These are phyloP conservation scores for Diadumene lineata DNA, from an alignment of 92 coral and sea anemone genomes.

Conservation along the genomic window DNA sequence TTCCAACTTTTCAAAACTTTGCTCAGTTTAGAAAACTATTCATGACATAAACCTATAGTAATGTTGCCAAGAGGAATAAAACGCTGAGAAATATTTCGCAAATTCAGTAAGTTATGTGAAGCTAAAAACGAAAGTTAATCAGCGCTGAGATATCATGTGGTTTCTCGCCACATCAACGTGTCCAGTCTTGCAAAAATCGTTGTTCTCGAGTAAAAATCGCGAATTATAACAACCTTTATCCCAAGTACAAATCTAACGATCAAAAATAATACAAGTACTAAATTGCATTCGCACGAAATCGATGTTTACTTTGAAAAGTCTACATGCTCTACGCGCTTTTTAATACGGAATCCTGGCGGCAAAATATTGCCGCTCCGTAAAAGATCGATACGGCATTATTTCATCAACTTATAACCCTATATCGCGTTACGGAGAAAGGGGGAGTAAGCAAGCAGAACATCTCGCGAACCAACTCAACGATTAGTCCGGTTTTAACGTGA, in stretches of 20 bases:
- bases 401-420: not conserved
- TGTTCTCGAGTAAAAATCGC: not conserved
- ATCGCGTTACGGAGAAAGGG: conserved; percentile 7
- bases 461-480: not conserved
- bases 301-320: not conserved
- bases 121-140: conserved; percentile 3
- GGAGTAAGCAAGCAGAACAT: not conserved
- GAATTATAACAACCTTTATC: not conserved
- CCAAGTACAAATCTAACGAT: not conserved
- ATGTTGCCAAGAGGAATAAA: not conserved
- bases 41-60: not conserved
- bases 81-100: not conserved
- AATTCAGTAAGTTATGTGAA: not conserved
- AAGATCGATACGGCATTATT: not conserved
- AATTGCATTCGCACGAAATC: not conserved
- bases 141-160: not conserved
- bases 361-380: conserved; percentile 5
- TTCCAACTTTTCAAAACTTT: not conserved
- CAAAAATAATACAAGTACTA: not conserved
- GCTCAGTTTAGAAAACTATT: not conserved
- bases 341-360: conserved; percentile 4
- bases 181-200: conserved; percentile 7
- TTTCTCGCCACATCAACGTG: not conserved
- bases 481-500: not conserved
- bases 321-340: conserved; percentile 4